Percentiles rank a stretch among this genome's conserved stretches.
Conservation (phyloP, 1,140 invertebrate species). For the Rhysida immarginata region DNA sequence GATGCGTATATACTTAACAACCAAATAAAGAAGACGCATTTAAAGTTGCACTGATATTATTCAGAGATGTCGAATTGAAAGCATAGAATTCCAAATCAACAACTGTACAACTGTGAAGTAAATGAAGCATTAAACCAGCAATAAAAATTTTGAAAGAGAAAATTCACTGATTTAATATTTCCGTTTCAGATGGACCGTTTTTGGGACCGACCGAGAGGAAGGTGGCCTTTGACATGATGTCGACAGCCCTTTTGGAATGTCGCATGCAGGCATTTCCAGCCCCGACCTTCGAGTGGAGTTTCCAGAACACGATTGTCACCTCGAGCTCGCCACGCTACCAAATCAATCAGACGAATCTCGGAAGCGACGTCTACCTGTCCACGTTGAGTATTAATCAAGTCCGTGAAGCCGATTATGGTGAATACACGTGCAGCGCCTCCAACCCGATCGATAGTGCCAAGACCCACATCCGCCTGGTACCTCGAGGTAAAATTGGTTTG, state of each 20-base stretch:
- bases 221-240: conserved; percentile 68
- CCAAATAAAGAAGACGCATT: no score
- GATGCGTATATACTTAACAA: no score
- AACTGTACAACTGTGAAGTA: no score
- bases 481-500: conserved; percentile 34
- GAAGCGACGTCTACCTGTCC: conserved; percentile 71
- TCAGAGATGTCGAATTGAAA: no score
- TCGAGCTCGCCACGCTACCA: conserved; percentile 40
- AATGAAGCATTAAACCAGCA: no score
- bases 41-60: no score
- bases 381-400: conserved; percentile 58
- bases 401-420: conserved; percentile 60
- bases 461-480: conserved; percentile 60
- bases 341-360: conserved; percentile 57
- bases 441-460: conserved; percentile 54
- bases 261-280: conserved; percentile 79
- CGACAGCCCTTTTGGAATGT: conserved; percentile 69
- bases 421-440: conserved; percentile 68
- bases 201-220: conserved; percentile 68
- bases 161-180: no score
- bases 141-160: no score
- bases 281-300: conserved; percentile 83
- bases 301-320: conserved; percentile 50
- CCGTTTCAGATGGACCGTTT: conserved; percentile 58
- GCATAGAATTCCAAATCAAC: no score